Percentiles rank a stretch among this genome's conserved stretches.
Evolutionary conservation across 2,113 vertebrate genomes (phyloP).

Genomic region (Laticauda laticaudata): DNA sequence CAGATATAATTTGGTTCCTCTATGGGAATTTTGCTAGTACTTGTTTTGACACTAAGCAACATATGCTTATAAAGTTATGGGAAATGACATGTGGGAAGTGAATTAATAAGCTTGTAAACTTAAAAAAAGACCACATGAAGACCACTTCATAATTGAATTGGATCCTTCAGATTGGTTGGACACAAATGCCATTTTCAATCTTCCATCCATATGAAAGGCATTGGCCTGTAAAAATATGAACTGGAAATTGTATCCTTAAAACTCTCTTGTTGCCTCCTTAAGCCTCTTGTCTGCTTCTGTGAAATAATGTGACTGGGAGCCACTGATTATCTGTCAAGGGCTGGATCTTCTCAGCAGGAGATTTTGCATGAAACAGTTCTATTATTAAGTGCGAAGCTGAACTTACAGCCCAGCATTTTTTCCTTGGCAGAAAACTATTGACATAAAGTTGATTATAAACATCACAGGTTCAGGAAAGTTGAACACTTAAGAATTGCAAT

Average conservation of each 20-base stretch:
- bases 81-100: not conserved
- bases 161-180: not conserved
- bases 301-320: slow-evolving; percentile 5
- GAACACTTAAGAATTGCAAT: not conserved
- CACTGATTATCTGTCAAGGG: slow-evolving; percentile 18
- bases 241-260: slow-evolving; percentile 9
- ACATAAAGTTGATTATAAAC: not conserved
- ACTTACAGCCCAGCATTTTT: not conserved
- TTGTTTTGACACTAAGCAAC: not conserved
- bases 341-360: not conserved
- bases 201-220: too few species aligned
- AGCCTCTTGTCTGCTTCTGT: not conserved
- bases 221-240: not conserved
- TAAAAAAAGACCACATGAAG: not conserved
- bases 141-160: not conserved
- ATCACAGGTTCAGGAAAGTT: not conserved
- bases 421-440: not conserved
- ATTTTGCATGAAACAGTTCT: slow-evolving; percentile 8
- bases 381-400: slow-evolving; percentile 11
- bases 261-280: slow-evolving; percentile 4
- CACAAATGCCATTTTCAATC: not conserved
- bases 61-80: not conserved
- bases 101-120: not conserved
- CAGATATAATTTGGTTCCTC: not conserved
- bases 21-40: not conserved